Conservation (phyloP, 2,888 invertebrate genomes). For the Eudemis profundana region DNA sequence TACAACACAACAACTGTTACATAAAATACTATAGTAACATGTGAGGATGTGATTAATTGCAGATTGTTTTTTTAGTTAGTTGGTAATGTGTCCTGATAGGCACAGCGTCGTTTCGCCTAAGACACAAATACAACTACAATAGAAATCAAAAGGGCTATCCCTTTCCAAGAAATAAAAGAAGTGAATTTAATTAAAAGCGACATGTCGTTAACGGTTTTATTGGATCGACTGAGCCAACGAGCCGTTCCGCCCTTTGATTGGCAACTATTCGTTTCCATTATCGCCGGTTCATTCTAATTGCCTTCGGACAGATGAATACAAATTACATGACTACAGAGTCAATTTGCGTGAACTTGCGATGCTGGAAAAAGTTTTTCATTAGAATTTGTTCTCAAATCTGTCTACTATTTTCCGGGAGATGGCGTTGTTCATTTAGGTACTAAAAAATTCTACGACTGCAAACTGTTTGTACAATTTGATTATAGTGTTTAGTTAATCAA, state of each 20-base stretch:
- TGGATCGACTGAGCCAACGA: slow-evolving; percentile 40
- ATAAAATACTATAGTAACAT: too few relatives aligned
- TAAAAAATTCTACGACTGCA: too few relatives aligned
- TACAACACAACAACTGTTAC: too few relatives aligned
- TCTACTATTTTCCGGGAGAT: too few relatives aligned
- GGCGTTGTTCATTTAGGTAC: too few relatives aligned
- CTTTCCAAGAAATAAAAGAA: slow-evolving; percentile 46
- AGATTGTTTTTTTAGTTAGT: too few relatives aligned
- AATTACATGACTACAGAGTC: slow-evolving; percentile 13
- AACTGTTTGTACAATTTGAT: too few relatives aligned
- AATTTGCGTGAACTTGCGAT: slow-evolving; percentile 10
- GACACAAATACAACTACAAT: not conserved
- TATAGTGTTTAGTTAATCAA: too few relatives aligned
- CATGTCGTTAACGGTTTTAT: slow-evolving; percentile 46
- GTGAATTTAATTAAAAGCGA: slow-evolving; percentile 67
- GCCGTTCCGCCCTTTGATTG: slow-evolving; percentile 48
- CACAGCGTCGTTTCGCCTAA: too few relatives aligned
- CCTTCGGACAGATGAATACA: slow-evolving; percentile 30
- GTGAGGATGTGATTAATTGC: too few relatives aligned
- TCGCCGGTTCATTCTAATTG: slow-evolving; percentile 47
- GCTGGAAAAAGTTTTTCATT: not conserved
- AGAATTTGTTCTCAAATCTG: too few relatives aligned
- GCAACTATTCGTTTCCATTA: slow-evolving; percentile 70
- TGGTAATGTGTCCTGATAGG: too few relatives aligned
- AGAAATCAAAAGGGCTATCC: slow-evolving; percentile 16